Base-by-base conservation (phyloP, 2,113 vertebrate genomes). In the Lepus timidus region DNA sequence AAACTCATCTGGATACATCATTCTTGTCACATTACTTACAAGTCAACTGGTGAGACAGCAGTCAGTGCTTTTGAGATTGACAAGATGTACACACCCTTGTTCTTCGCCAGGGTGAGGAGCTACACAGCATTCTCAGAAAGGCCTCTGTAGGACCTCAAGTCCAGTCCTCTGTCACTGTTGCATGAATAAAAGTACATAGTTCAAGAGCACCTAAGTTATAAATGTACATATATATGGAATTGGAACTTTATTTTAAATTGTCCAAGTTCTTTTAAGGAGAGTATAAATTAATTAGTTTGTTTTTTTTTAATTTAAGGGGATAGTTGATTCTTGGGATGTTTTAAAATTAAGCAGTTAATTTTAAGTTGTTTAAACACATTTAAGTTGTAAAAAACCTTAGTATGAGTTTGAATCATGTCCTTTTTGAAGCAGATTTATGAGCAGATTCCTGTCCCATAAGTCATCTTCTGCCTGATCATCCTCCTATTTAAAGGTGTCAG, bases 1-100 rank as follows among this genome's bases (percentile, higher is more conserved):
- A 99, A 99, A 97, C 99, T 99, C 68, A 98, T 98, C 88, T 99
- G 99, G 99, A 98, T 99, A 97, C 99, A 99, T 98, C 99, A 99
- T 97, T 99, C 99, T 94, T 99, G 99, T 98, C 99, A 99, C 95
- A 98, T 99, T 95, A 99, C 98, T 55, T 99, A 99, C 98, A 99
- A 98, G 99, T 98, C 99, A 2, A 99, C 99, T 51, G 99, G 99
- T 90, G 99, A 99, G 98, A 99, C 99, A 0, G 99, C 99, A 58
- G 98, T 99, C 95, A 99, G 99, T 29, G 97, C 99, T 44, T 99
- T 99, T 23, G 99, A 99, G 96, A 98, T 99, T 67, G 99, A 99
- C 98, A 99, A 99, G 98, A 99, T 99, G 99, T 99, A 99, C 97
- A 98, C 99, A 6, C 99, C 99, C 33, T 98, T 99, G 98, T 98